Base-by-base conservation (phyloP, 2,888 invertebrate species). In the Euplexia lucipara region DNA sequence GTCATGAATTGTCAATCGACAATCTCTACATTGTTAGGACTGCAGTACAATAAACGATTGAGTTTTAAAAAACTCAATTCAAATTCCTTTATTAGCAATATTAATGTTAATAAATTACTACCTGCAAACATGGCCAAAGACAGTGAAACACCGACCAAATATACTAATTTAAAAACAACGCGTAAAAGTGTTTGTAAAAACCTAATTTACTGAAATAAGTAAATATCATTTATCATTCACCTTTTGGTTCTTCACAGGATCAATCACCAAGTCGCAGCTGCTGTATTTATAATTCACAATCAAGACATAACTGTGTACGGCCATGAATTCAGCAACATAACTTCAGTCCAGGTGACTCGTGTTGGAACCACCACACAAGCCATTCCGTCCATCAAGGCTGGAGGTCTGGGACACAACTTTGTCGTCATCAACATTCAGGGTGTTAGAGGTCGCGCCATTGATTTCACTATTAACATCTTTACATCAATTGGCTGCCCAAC, bases 231-330 rank as follows among this genome's bases (percentile, higher is more conserved):
- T n/a, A n/a, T n/a, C n/a, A n/a, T n/a, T n/a, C n/a, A n/a, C n/a
- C n/a, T 26, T 26, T 3, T 26, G 26, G 3, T 3, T 6, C 30
- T 45, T 18, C n/a, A n/a, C 45, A 57, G 56, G 26, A 57, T 26
- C 45, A 26, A 12, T 16, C 45, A 45, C 14, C 6, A 1, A 8
- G 45, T 37, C 8, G 26, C 14, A 12, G 35, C 35, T 0, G 12
- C 56, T 2, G 0, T 16, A 0, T 45, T 57, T 0, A 12, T 57
- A 0, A 8, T 22, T 3, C 26, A 47, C 3, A 18, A 57, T 7
- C 45, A 47, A 9, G 56, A 57, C 3, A 1, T 57, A 1, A 57
- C 56, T 1, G 16, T 47, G 34, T 35, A 35, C 12, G 47, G 56
- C 9, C 26, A 7, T 9, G 16, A 37, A 0, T 9, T 35, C 12